Evolutionary conservation across 2,888 invertebrate species (phyloP), one percentile per base, ranked within the genome.

Genomic region (Clostera curtula): DNA sequence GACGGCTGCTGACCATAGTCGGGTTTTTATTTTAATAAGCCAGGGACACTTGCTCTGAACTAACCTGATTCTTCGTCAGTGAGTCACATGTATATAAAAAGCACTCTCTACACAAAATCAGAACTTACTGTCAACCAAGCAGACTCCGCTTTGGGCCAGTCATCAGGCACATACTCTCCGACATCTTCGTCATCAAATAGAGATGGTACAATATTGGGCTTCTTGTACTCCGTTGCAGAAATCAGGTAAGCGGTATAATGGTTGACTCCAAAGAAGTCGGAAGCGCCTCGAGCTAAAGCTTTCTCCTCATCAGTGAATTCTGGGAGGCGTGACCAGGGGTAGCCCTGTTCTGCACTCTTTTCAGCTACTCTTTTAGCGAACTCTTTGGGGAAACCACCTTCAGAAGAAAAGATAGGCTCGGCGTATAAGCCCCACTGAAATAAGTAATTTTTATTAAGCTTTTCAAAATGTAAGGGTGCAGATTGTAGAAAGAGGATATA

Each of bases 201-300:
- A 5, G 15, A 15, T 15, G 15, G 15, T 15, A 15, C 15, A 15
- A 6, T 4, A 6, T 15, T 4, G 15, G 4, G 4, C 5, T 6
- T 15, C 15, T 15, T 15, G 15, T 15, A 15, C 6, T 15, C 15
- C 6, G 15, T 5, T 15, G 15, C 15, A 5, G 15, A 15, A 5
- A 15, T 15, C 10, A 33, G 5, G 7, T 10, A 17, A 3, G 27
- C 13, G 4, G 33, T 36, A 12, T 32, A 36, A 24, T 36, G 36
- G 12, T 36, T 36, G 6, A 91, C 60, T 3, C 90, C 61, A 7
- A 62, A 46, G 45, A 61, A 67, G 30, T 67, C 66, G 0, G 44
- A 31, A 2, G 56, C 25, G 1, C 65, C 65, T 27, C 40, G 75
- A 57, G 0, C 65, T 60, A 35, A 64, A 73, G 4, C 15, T 6